Evolutionary conservation across 2,113 vertebrate species (phyloP).

Genomic region (Dascyllus trimaculatus): DNA sequence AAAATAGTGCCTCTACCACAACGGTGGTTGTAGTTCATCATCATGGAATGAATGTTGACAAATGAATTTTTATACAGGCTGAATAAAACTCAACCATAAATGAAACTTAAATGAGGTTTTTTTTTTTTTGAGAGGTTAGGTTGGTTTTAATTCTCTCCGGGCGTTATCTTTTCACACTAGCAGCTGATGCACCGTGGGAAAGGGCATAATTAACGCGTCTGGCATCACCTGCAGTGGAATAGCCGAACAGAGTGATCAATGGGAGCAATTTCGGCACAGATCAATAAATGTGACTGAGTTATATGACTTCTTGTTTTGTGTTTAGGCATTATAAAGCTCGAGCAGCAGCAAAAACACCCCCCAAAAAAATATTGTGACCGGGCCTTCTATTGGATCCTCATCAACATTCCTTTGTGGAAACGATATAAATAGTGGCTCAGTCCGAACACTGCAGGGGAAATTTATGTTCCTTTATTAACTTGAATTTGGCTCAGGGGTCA

Average conservation of each 20-base stretch:
- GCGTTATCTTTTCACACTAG: not conserved
- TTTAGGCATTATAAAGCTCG: constrained; percentile 25
- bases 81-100: constrained; percentile 92
- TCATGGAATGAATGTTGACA: constrained; percentile 36
- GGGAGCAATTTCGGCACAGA: constrained; percentile 41
- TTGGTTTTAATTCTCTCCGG: constrained; percentile 34
- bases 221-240: constrained; percentile 30
- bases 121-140: not conserved
- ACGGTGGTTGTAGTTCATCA: constrained; percentile 25
- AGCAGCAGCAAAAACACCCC: constrained; percentile 25
- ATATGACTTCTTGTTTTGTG: constrained; percentile 24
- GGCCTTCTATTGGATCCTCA: constrained; percentile 15
- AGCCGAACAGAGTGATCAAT: constrained; percentile 37
- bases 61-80: constrained; percentile 79
- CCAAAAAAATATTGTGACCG: constrained; percentile 2
- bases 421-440: constrained; percentile 42
- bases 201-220: constrained; percentile 22
- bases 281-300: constrained; percentile 33
- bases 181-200: constrained; percentile 11
- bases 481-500: constrained; percentile 64
- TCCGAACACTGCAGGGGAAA: constrained; percentile 56
- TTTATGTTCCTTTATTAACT: constrained; percentile 57
- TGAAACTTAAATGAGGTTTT: constrained; percentile 33
- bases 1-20: constrained; percentile 83
- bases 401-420: constrained; percentile 34